Conservation (phyloP, 2,888 invertebrate species). For the Folsomia manolachei region DNA sequence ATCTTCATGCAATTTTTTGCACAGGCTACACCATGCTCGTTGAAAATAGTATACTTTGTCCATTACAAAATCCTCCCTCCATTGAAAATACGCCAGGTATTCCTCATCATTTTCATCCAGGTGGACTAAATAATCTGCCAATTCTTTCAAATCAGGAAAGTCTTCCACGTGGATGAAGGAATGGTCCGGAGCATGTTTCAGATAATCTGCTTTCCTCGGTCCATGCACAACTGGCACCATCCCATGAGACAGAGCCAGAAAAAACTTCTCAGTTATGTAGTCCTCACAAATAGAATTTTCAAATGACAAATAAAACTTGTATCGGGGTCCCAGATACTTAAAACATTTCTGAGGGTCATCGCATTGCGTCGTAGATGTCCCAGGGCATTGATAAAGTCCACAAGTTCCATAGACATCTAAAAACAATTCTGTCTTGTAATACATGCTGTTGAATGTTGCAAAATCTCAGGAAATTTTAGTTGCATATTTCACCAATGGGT, state of each 20-base stretch:
- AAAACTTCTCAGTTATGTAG: slow-evolving; percentile 52
- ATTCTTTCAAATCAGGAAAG: slow-evolving; percentile 50
- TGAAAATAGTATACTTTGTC: slow-evolving; percentile 37
- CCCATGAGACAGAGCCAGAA: slow-evolving; percentile 36
- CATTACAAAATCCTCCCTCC: slow-evolving; percentile 31
- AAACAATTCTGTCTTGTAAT: no score
- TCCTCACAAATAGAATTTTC: slow-evolving; percentile 51
- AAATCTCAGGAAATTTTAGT: no score
- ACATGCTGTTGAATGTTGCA: no score
- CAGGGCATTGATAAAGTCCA: slow-evolving; percentile 40
- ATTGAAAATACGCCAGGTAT: slow-evolving; percentile 43
- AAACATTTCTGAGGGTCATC: slow-evolving; percentile 37
- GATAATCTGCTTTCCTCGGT: slow-evolving; percentile 49
- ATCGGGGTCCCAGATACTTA: slow-evolving; percentile 39
- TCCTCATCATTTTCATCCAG: slow-evolving; percentile 45
- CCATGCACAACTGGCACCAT: slow-evolving; percentile 52
- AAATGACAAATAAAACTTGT: slow-evolving; percentile 51
- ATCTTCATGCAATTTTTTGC: slow-evolving; percentile 31
- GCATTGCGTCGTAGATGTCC: slow-evolving; percentile 29
- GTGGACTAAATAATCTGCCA: slow-evolving; percentile 50
- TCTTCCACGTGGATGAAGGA: slow-evolving; percentile 53
- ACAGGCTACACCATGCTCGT: slow-evolving; percentile 42
- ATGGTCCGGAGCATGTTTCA: slow-evolving; percentile 50
- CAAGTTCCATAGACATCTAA: slow-evolving; percentile 50
- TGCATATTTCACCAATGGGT: no score